A percentile compares a stretch with the other conserved stretches of the same genome.
phyloP scores from a whole-genome alignment of 2,888 invertebrate species.

The Philereme transversata region DNA sequence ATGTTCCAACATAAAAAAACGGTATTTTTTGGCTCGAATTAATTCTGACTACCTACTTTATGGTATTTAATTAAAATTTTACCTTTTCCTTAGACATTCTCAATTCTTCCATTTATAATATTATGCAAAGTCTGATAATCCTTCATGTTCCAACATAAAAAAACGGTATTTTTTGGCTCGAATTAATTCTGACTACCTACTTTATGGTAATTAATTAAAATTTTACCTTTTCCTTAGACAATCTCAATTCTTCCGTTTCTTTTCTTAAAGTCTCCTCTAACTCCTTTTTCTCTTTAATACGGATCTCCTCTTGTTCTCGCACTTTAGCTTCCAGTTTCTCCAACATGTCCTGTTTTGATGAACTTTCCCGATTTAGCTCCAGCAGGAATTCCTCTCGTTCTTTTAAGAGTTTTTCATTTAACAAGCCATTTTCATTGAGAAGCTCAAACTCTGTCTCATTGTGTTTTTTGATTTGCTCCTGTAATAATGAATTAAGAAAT shows the following conservation, averaged over 20 bases:
- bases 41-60: no score
- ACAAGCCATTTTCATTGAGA: constrained; percentile 70
- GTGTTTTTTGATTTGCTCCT: constrained; percentile 73
- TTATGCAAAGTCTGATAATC: no score
- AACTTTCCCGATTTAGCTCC: constrained; percentile 74
- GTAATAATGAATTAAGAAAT: constrained; percentile 26
- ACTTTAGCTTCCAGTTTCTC: constrained; percentile 77
- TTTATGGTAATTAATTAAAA: neutral
- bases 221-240: constrained; percentile 74
- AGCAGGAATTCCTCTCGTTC: constrained; percentile 79
- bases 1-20: no score
- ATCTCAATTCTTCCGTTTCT: constrained; percentile 68
- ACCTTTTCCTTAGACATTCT: constrained; percentile 76
- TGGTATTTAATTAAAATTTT: constrained; percentile 17
- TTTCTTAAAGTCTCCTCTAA: constrained; percentile 63
- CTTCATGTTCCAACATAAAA: no score
- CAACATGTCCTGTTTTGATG: constrained; percentile 79
- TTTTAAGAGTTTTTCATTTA: constrained; percentile 74
- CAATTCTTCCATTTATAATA: constrained; percentile 72
- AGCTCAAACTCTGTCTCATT: constrained; percentile 70
- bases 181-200: no score
- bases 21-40: no score
- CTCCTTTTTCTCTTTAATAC: constrained; percentile 70
- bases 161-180: no score
- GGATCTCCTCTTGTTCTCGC: constrained; percentile 73